Base-by-base conservation (phyloP, 2,113 vertebrate genomes). In the Tretioscincus oriximinensis region DNA sequence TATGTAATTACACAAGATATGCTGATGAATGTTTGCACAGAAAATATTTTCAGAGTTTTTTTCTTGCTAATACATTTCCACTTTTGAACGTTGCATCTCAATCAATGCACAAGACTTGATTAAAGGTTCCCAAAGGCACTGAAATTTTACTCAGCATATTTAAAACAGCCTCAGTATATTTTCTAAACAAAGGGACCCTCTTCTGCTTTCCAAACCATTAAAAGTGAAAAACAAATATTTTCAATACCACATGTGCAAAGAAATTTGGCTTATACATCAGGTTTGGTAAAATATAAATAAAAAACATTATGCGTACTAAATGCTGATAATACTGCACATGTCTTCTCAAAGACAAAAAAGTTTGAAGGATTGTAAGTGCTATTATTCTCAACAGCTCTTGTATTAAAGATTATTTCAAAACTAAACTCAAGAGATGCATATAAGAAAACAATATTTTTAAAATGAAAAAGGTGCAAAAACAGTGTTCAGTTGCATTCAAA, bases 1-100 rank as follows among this genome's bases (percentile, higher is more conserved):
- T 85, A 65, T 79, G 87, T 91, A 95, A 95, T 95, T 93, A 92
- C 68, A 72, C 86, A 90, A 90, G 92, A 93, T 93, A 92, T 22
- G 82, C 91, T 92, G 92, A 95, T 92, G 90, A 94, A 90, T 92
- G 85, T 91, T 91, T 88, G 78, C 29, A 2, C 82, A 90, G 91
- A 90, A 93, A 93, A 87, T 26, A 81, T 78, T 90, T 81, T 49
- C 76, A 88, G 87, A 92, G 93, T 93, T 92, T 58, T 58, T 58
- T 93, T 83, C 93, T 90, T 88, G 88, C 93, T 95, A 92, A 95
- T 93, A 72, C 86, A 89, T 92, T 94, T 92, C 81, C 73, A 82
- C 81, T 90, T 91, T 71, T 78, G 78, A 92, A 76, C 77, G 65
- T 21, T 88, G 90, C 88, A 93, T 92, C 91, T 95, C 92, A 94